Evolutionary conservation across 2,797 vertebrate species (phyloP).

Genomic region (Poeciliopsis turneri): DNA sequence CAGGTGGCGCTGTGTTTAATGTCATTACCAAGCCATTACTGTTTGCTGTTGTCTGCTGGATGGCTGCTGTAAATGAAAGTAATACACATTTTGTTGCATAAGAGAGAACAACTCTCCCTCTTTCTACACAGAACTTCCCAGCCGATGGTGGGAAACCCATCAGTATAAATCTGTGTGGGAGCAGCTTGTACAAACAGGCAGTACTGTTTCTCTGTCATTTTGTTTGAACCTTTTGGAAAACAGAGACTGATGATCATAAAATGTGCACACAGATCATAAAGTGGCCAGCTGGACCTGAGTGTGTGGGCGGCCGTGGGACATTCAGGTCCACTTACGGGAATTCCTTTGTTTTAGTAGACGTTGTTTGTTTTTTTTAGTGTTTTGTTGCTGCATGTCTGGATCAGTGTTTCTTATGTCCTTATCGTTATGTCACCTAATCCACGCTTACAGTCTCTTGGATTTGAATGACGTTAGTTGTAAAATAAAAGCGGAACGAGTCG

Average conservation of each 20-base stretch:
- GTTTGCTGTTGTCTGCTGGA: neutral
- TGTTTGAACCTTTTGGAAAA: neutral
- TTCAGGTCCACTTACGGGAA: neutral
- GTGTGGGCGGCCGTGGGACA: neutral
- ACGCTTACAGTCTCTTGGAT: constrained; percentile 15
- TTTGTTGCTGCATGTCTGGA: neutral
- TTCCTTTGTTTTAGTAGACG: neutral
- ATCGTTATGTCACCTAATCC: constrained; percentile 14
- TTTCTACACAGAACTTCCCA: neutral
- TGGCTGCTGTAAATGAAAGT: neutral
- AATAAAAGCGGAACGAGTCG: constrained; percentile 35
- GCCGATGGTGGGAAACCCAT: neutral
- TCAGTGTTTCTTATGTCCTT: constrained; percentile 1
- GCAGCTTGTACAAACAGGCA: neutral
- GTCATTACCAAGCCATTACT: neutral
- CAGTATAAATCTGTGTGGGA: constrained; percentile 4
- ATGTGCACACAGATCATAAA: neutral
- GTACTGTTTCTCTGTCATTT: neutral
- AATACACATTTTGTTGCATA: neutral
- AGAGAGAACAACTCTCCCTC: neutral
- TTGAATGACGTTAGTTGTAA: constrained; percentile 19
- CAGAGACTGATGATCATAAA: neutral
- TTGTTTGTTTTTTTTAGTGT: neutral
- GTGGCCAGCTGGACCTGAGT: constrained; percentile 5
- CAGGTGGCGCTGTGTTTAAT: neutral